Evolutionary conservation across 2,888 invertebrate genomes (phyloP), one percentile per base, ranked within the genome.

Genomic region (Trichacis sp.): DNA sequence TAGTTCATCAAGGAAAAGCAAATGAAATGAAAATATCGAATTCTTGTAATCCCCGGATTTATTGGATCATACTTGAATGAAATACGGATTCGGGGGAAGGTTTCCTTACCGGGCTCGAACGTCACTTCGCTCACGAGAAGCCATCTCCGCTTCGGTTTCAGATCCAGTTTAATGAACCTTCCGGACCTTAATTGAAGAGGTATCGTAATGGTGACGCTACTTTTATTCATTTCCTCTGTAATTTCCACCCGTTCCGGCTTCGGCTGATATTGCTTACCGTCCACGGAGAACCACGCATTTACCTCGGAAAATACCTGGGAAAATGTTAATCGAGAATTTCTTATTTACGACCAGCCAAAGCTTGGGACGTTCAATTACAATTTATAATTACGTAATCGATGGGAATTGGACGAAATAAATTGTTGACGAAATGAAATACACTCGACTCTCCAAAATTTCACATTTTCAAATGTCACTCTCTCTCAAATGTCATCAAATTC

Each of bases 121-220:
- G 91, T 89, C 73, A 96, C 88, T 86, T 97, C 96, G 84, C 95
- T 95, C 77, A 97, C 89, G 70, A 96, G 88, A 66, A 96, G 91
- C 96, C 96, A 96, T 79, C 92, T 90, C 71, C 92, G 89, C 65
- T 91, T 91, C 81, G 94, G 95, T 76, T 88, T 89, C 12, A 96
- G 87, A 75, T 91, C 88, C 74, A 93, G 78, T 87, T 90, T 91
- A 71, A 96, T 88, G 81, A 90, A 93, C 76, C 89, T 89, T 0
- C 92, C 96, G 1, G 93, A 88, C 64, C 91, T 88, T 76, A 92
- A 89, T 70, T 91, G 89, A 47, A 96, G 87, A 52, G 91, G 89
- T 46, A 96, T 89, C 74, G 91, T 90, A 40, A 96, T 87, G 76
- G 90, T 88, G 20, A 88, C 81, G 2, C 88, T 86, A 62, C 84